Base-by-base conservation (phyloP, 2,888 invertebrate species). In the Caenorhabditis sp. region DNA sequence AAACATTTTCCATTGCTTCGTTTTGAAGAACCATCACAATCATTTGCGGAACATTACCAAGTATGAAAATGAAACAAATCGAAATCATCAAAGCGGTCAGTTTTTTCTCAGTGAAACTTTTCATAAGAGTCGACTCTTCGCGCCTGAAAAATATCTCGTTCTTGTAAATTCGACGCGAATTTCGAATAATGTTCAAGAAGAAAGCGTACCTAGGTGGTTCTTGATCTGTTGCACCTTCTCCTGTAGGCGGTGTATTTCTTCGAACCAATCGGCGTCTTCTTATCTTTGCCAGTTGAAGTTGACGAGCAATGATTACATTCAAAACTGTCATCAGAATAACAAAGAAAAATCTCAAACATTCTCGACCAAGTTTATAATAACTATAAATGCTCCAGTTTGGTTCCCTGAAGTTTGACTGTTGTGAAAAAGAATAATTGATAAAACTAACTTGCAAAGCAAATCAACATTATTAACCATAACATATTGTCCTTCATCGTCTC, bases 31-130 rank as follows among this genome's bases (percentile, higher is more conserved):
- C 76, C 87, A 87, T 87, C 24, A 86, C 81, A 21, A 83, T 73
- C 54, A 83, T 84, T 66, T 86, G 86, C 10, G 87, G 87, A 12
- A 87, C 61, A 58, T 87, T 87, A 24, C 87, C 87, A 6, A 85
- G 57, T 4, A 84, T 66, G 73, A 84, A 87, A 53, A 87, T 84
- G 17, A 86, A 27, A 62, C 87, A 84, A 51, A 87, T 87, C 1
- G 74, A 76, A 1, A 83, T 67, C 87, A 87, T 87, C 49, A 87
- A 58, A 0, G 81, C 83, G 0, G 87, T 86, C 36, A 87, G 66
- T 62, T 84, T 83, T 69, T 83, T 83, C 57, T 87, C 87, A 0
- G 85, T 82, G 70, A 86, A 87, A 36, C 81, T 81, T 43, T 68
- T 73, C 53, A 84, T 69, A 26, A 83, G 54, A 26, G 58, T 67